Evolutionary conservation across 2,113 vertebrate species (phyloP).

Genomic region (Leptodactylus fuscus): DNA sequence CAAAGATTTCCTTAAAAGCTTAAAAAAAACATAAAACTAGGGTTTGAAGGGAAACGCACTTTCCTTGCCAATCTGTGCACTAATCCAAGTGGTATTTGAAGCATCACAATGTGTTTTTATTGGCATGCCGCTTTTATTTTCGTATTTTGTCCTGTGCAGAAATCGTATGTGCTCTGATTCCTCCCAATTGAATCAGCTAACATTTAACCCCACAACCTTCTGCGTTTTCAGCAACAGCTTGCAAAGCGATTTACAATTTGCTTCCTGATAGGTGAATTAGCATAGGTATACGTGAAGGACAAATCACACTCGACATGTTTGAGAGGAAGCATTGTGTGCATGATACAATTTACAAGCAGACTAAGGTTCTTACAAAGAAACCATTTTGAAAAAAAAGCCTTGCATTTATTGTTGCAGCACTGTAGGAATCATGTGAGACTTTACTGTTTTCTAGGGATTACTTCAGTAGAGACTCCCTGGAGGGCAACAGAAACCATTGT

Average conservation of each 20-base stretch:
- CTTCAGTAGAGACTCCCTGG: neutral
- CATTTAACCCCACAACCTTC: neutral
- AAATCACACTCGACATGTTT: neutral
- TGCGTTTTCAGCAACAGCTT: neutral
- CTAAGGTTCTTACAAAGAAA: too few relatives aligned
- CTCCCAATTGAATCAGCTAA: slow-evolving; percentile 41
- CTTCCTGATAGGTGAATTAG: neutral
- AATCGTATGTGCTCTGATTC: slow-evolving; percentile 19
- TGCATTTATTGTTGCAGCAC: too few relatives aligned
- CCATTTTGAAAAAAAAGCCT: too few relatives aligned
- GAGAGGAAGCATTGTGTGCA: neutral
- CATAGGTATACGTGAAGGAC: neutral
- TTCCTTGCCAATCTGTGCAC: slow-evolving; percentile 53
- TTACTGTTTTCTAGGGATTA: neutral
- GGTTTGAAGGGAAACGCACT: slow-evolving; percentile 55
- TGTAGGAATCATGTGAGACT: neutral
- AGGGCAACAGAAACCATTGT: neutral
- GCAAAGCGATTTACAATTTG: slow-evolving; percentile 16
- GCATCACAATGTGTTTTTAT: slow-evolving; percentile 59
- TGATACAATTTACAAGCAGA: too few relatives aligned
- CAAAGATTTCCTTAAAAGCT: slow-evolving; percentile 61
- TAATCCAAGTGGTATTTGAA: slow-evolving; percentile 56
- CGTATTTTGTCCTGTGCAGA: slow-evolving; percentile 47
- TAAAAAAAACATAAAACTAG: slow-evolving; percentile 59
- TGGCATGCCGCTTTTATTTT: slow-evolving; percentile 51